Conservation (phyloP, 2,113 vertebrate species). For the Todiramphus saurophagus region DNA sequence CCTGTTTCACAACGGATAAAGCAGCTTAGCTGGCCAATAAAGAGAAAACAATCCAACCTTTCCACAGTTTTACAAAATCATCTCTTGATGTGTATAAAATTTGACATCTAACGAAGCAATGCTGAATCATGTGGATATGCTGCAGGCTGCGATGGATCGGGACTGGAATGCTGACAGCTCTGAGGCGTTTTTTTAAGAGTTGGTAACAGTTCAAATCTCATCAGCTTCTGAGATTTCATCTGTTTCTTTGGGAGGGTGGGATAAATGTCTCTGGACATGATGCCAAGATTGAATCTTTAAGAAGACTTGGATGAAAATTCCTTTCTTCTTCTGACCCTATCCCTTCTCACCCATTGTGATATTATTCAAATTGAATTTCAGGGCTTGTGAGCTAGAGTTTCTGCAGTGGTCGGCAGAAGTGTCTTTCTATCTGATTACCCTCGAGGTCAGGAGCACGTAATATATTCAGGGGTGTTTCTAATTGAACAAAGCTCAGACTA, state of each 20-base stretch:
- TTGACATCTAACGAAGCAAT: neutral
- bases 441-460: conserved; percentile 25
- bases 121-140: neutral
- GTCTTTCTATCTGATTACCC: conserved; percentile 42
- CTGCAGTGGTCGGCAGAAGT: conserved; percentile 37
- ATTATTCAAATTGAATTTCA: conserved; percentile 35
- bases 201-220: conserved; percentile 31
- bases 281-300: conserved; percentile 28
- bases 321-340: neutral
- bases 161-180: conserved; percentile 27
- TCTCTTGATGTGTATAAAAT: neutral
- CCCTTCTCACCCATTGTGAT: neutral
- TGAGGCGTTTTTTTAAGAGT: conserved; percentile 3
- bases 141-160: neutral
- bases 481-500: conserved; percentile 21
- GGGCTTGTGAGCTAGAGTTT: neutral
- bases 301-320: neutral
- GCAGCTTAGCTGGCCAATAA: neutral
- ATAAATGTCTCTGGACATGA: conserved; percentile 13
- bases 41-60: neutral
- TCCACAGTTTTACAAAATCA: neutral
- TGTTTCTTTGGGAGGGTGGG: conserved; percentile 28
- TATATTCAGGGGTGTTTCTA: conserved; percentile 53
- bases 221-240: conserved; percentile 46
- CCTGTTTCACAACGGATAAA: neutral